Percentiles rank a stretch among this genome's conserved stretches.
phyloP scores from a whole-genome alignment of 1,140 invertebrate species.

The Lepidurus couesii region DNA sequence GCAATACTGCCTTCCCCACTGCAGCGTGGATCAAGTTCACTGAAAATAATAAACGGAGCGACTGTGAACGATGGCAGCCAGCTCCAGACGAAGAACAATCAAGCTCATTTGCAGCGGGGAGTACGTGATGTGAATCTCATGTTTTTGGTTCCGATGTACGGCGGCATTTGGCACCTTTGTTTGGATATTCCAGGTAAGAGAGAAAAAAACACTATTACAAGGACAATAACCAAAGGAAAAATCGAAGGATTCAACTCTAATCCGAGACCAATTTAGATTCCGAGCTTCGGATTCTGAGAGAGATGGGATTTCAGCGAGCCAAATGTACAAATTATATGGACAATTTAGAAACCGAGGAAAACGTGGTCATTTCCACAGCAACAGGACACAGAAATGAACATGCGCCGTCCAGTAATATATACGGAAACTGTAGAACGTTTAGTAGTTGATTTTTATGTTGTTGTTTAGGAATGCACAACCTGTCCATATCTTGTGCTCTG shows the following conservation, averaged over 20 bases:
- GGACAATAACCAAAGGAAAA: background rate
- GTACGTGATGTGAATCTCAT: slow-evolving; percentile 39
- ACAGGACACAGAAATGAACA: slow-evolving; percentile 27
- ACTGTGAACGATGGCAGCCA: slow-evolving; percentile 4
- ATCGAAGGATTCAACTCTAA: background rate
- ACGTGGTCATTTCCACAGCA: background rate
- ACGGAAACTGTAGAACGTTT: background rate
- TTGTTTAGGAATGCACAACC: slow-evolving; percentile 66
- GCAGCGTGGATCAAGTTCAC: background rate
- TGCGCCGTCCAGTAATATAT: slow-evolving; percentile 31
- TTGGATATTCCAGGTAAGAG: slow-evolving; percentile 62
- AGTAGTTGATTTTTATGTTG: background rate
- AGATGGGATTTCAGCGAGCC: slow-evolving; percentile 31
- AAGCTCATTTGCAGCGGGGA: slow-evolving; percentile 12
- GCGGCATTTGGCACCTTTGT: slow-evolving; percentile 79
- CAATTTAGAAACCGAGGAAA: slow-evolving; percentile 4
- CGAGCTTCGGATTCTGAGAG: slow-evolving; percentile 30
- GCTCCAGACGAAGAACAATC: slow-evolving; percentile 1
- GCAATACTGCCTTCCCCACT: background rate
- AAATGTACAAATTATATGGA: slow-evolving; percentile 29
- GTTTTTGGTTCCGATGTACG: slow-evolving; percentile 75
- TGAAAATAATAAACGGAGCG: background rate
- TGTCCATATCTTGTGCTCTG: slow-evolving; percentile 82
- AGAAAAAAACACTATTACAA: slow-evolving; percentile 19
- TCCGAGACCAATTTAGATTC: slow-evolving; percentile 9